Evolutionary conservation across 2,888 invertebrate species (phyloP), one percentile per base, ranked within the genome.

Genomic region (Andrena minutula): DNA sequence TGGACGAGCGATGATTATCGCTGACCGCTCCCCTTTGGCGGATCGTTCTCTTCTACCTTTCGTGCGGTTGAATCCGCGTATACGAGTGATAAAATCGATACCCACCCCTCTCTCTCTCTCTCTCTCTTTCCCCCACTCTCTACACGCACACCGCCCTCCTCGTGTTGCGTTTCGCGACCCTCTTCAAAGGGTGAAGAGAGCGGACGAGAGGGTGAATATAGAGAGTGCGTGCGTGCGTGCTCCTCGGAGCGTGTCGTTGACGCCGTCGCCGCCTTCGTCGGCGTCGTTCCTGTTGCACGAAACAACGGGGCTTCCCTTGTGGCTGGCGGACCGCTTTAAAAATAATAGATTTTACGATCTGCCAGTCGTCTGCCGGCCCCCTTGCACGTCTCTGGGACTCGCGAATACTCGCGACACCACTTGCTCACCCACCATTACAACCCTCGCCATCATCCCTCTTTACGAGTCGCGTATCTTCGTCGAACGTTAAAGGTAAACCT

Each of bases 21-120:
- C 64, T 53, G 75, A 64, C 63, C 75, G 51, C n/a, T 64, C 49
- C 58, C 58, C 10, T 2, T 4, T 8, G 23, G 8, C 20, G 30
- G 32, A 64, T 58, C 41, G 32, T 30, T 68, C 30, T 8, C 41
- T 26, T 10, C 30, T 49, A 75, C 51, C 51, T 80, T 84, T 77
- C 83, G 74, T 65, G 74, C 79, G 82, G 79, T 81, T 76, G 83
- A 86, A 88, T 88, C 78, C 75, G 78, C 82, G 85, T 76, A 66
- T 60, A 75, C 82, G 78, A 86, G 82, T 82, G 86, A 89, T 87
- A 87, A 88, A 88, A 89, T 89, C 87, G 85, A 87, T 90, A 87
- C 69, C 73, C 41, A 32, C 70, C 80, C 69, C 75, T 32, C 51
- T 30, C 35, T 35, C 51, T 41, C 53, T 12, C 16, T 47, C 63